Evolutionary conservation across 2,797 vertebrate genomes (phyloP).

Genomic region (Myripristis jacobus): DNA sequence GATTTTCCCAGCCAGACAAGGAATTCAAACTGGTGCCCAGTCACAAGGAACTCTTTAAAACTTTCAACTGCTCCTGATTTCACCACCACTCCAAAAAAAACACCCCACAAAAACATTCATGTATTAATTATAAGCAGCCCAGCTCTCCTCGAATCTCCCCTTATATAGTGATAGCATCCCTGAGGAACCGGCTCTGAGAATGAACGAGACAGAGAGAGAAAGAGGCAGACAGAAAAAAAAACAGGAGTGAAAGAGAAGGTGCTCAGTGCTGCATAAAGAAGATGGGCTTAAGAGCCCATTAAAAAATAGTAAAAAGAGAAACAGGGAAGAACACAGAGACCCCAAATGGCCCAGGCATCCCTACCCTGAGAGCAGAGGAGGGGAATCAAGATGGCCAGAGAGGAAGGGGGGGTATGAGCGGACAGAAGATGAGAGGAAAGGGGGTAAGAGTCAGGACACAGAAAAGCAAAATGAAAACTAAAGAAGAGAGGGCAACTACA

Average conservation of each 20-base stretch:
- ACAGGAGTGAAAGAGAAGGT: background rate
- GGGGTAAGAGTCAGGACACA: conserved; percentile 3
- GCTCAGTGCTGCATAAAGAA: conserved; percentile 9
- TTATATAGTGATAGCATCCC: conserved; percentile 27
- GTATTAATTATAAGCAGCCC: no score
- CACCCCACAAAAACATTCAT: no score
- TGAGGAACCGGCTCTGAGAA: conserved; percentile 22
- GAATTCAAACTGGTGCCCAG: conserved; percentile 1
- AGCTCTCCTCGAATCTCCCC: background rate
- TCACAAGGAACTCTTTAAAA: conserved; percentile 1
- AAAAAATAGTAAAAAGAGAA: conserved; percentile 36
- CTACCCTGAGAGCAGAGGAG: conserved; percentile 22
- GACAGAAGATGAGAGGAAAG: conserved; percentile 23
- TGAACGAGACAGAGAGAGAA: conserved; percentile 22
- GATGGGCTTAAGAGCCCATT: conserved; percentile 18
- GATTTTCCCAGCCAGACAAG: conserved; percentile 16
- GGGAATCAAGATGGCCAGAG: conserved; percentile 31
- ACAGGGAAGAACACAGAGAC: conserved; percentile 43
- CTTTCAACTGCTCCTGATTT: background rate
- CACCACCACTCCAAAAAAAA: no score
- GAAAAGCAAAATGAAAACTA: background rate
- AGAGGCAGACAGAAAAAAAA: background rate
- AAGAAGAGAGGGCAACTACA: conserved; percentile 9
- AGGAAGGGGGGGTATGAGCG: conserved; percentile 37
- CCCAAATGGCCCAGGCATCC: conserved; percentile 14